Base-by-base conservation (phyloP, 1,140 invertebrate species). In the Bicyclus anynana region DNA sequence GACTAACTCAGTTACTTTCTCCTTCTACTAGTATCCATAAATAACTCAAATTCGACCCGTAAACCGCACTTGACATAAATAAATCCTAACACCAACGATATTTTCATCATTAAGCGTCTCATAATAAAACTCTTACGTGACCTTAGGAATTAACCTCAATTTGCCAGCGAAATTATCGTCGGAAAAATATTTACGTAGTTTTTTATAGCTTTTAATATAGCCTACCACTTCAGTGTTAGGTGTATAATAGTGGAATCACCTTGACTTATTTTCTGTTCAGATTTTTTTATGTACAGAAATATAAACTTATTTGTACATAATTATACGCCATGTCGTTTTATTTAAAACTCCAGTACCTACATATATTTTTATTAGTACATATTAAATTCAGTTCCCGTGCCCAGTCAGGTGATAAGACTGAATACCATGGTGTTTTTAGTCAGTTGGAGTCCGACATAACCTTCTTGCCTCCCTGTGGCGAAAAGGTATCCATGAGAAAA, bases 91-190 rank as follows among this genome's bases (percentile, higher is more conserved):
- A 33, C 29, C 10, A 6, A 33, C 29, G 29, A 2, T 33, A 33
- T 33, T 33, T 33, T 7, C 10, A 17, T 20, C 18, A 44, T 20
- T 44, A 44, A 18, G 20, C 17, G 17, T 20, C 40, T 44, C 16
- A 44, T 44, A 20, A 44, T 20, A 44, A 44, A 44, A 3, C 13
- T 14, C 40, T 18, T 20, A 20, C 40, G 14, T 10, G 16, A 44
- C 16, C 18, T 44, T 44, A 44, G 17, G 20, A 21, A 44, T 20
- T 44, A 44, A 20, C 40, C 16, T 44, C 40, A 44, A 44, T 44
- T 20, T 20, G 17, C 18, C 14, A 44, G 17, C 16, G 16, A 44
- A 44, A 20, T 20, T 20, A 42, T 42, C 9, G 38, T 2, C 2
- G 38, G 9, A 9, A 20, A 42, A 42, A 44, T 44, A 44, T 44